Evolutionary conservation across 2,113 vertebrate species (phyloP).

Genomic region (Pagrus major): DNA sequence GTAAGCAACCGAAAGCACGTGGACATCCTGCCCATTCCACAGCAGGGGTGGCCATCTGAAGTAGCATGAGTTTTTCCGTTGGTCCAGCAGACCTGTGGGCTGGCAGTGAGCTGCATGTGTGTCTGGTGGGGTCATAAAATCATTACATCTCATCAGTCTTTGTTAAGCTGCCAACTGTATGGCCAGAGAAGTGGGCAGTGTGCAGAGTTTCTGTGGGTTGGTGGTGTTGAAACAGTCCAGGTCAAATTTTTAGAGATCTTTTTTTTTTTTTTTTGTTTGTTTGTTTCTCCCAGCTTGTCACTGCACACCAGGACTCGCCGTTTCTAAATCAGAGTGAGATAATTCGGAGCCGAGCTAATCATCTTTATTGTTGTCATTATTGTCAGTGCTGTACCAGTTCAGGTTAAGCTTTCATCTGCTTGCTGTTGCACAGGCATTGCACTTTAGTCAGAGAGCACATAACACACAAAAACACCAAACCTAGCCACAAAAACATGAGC

Average conservation of each 20-base stretch:
- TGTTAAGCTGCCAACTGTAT: constrained; percentile 34
- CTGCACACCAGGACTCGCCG: constrained; percentile 18
- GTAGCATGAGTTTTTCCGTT: constrained; percentile 33
- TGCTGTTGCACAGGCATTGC: neutral
- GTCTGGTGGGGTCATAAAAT: constrained; percentile 48
- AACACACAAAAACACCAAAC: constrained; percentile 13
- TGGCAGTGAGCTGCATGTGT: constrained; percentile 26
- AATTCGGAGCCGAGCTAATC: constrained; percentile 9
- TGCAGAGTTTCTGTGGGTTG: constrained; percentile 34
- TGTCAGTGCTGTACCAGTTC: neutral
- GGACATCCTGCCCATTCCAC: constrained; percentile 38
- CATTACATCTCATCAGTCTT: constrained; percentile 30
- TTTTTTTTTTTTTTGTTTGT: neutral
- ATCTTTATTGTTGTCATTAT: neutral
- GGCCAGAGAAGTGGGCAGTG: constrained; percentile 21
- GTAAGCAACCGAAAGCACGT: constrained; percentile 32
- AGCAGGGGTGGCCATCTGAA: constrained; percentile 55
- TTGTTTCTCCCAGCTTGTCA: constrained; percentile 30
- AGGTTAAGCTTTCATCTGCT: neutral
- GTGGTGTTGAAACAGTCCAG: constrained; percentile 31
- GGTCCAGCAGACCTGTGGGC: constrained; percentile 45
- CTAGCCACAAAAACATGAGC: neutral
- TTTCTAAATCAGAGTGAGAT: neutral
- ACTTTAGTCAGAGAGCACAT: neutral
- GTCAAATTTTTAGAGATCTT: constrained; percentile 22